Conservation (phyloP, 2,113 vertebrate species). For the Pachypanchax playfairii region DNA sequence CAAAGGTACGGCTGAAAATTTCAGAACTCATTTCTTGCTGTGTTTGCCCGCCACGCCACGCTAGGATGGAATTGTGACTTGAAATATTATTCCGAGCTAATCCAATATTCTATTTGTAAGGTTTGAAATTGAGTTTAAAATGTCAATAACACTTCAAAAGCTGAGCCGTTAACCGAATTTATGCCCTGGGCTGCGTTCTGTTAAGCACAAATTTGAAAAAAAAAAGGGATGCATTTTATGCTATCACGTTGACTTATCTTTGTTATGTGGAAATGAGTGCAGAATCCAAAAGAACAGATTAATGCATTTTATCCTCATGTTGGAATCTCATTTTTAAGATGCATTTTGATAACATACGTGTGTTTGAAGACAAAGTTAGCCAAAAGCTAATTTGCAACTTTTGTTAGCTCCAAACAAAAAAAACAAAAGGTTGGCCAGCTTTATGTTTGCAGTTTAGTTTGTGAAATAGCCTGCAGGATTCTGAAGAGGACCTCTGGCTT, state of each 20-base stretch:
- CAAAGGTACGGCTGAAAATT: slow-evolving; percentile 42
- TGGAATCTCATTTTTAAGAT: slow-evolving; percentile 25
- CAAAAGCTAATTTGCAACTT: slow-evolving; percentile 45
- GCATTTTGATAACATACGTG: slow-evolving; percentile 6
- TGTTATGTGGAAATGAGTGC: slow-evolving; percentile 16
- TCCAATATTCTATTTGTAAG: slow-evolving; percentile 73
- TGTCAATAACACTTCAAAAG: slow-evolving; percentile 74
- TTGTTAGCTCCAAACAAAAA: slow-evolving; percentile 21
- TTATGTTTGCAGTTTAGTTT: slow-evolving; percentile 32
- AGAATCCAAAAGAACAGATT: slow-evolving; percentile 19
- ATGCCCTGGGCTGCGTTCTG: slow-evolving; percentile 33
- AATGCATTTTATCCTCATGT: slow-evolving; percentile 39
- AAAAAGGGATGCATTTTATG: slow-evolving; percentile 16
- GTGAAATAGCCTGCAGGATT: slow-evolving; percentile 35
- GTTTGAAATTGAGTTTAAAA: slow-evolving; percentile 75
- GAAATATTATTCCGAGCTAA: slow-evolving; percentile 70
- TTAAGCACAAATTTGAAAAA: slow-evolving; percentile 25
- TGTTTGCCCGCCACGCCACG: slow-evolving; percentile 47
- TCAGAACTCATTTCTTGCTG: slow-evolving; percentile 49
- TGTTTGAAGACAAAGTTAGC: slow-evolving; percentile 13
- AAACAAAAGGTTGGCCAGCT: slow-evolving; percentile 28
- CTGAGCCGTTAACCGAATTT: slow-evolving; percentile 54
- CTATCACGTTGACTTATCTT: slow-evolving; percentile 25
- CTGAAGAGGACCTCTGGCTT: slow-evolving; percentile 45
- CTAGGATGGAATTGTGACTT: slow-evolving; percentile 60